Evolutionary conservation across 2,797 vertebrate species (phyloP).

Genomic region (Helostoma temminkii): DNA sequence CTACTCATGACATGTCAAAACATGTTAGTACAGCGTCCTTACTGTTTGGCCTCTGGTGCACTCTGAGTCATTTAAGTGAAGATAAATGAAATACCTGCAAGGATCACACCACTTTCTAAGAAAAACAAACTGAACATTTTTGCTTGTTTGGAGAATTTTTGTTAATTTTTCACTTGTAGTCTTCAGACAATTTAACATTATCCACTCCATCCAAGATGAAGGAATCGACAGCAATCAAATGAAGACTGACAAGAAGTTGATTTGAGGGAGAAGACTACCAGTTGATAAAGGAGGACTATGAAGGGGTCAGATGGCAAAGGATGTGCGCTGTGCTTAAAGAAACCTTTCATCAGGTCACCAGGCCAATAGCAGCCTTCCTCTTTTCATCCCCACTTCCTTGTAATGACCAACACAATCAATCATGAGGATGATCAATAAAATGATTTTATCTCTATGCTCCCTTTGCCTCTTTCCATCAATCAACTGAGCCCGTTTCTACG

Average conservation of each 20-base stretch:
- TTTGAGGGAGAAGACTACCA: slow-evolving; percentile 1
- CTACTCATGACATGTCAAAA: slow-evolving; percentile 49
- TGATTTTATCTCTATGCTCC: slow-evolving; percentile 59
- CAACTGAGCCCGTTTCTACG: slow-evolving; percentile 41
- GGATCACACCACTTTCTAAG: slow-evolving; percentile 21
- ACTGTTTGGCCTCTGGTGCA: slow-evolving; percentile 42
- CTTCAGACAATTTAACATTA: slow-evolving; percentile 20
- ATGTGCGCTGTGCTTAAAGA: slow-evolving; percentile 20
- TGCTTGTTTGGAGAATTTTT: neutral
- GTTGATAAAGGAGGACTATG: neutral
- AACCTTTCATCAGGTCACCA: slow-evolving; percentile 38
- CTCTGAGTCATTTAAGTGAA: slow-evolving; percentile 36
- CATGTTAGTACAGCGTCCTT: slow-evolving; percentile 47
- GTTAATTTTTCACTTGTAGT: neutral
- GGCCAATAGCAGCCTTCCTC: slow-evolving; percentile 14
- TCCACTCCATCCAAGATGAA: slow-evolving; percentile 13
- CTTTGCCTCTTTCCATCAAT: slow-evolving; percentile 56
- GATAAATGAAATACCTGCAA: slow-evolving; percentile 15
- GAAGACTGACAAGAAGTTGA: slow-evolving; percentile 22
- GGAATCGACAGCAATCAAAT: neutral
- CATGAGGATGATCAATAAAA: slow-evolving; percentile 68
- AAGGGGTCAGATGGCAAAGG: slow-evolving; percentile 16
- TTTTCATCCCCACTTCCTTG: slow-evolving; percentile 34
- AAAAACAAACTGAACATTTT: neutral
- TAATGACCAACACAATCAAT: slow-evolving; percentile 62